Conservation (phyloP, 2,113 vertebrate genomes). For the Gadus chalcogrammus region DNA sequence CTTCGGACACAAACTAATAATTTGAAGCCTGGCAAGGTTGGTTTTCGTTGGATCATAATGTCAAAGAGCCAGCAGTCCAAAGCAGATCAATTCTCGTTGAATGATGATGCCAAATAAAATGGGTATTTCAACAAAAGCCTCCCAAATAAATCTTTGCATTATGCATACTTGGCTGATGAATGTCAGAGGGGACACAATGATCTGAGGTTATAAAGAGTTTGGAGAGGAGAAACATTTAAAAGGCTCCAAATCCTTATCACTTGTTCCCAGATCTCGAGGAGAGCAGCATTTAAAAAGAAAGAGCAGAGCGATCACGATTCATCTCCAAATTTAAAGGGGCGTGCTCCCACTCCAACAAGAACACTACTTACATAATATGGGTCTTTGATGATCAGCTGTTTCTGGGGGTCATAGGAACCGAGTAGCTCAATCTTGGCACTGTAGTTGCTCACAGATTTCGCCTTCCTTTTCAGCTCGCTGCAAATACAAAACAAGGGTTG, state of each 20-base stretch:
- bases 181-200: neutral
- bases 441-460: constrained; percentile 75
- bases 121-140: constrained; percentile 5
- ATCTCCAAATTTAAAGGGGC: no score
- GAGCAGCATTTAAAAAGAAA: no score
- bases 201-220: no score
- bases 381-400: constrained; percentile 84
- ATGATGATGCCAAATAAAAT: constrained; percentile 25
- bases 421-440: constrained; percentile 85
- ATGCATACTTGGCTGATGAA: neutral
- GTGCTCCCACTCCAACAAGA: no score
- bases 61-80: constrained; percentile 27
- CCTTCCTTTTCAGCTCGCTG: constrained; percentile 87
- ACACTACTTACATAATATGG: constrained; percentile 81
- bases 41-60: neutral
- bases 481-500: constrained; percentile 47
- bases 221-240: no score
- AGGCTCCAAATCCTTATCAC: no score
- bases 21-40: no score
- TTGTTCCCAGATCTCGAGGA: no score
- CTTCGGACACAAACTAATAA: no score
- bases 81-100: neutral
- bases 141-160: neutral
- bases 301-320: no score
- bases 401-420: constrained; percentile 83